phyloP scores from a whole-genome alignment of 2,113 vertebrate species.

The Crotalus tigris region DNA sequence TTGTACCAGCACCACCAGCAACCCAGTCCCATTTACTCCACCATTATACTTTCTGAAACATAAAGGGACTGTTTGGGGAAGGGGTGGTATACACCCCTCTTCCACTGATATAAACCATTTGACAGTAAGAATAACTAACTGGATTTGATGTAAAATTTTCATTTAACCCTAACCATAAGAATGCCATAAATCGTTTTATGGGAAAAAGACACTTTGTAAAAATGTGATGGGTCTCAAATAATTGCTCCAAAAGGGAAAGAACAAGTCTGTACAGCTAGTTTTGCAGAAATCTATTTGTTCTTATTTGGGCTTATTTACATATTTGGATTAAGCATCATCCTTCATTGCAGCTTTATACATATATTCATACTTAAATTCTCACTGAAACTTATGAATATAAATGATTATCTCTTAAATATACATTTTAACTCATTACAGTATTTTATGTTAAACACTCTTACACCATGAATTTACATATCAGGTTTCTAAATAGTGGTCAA shows the following conservation, averaged over 20 bases:
- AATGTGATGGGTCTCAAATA: slow-evolving; percentile 37
- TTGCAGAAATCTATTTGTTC: slow-evolving; percentile 53
- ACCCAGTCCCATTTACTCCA: neutral
- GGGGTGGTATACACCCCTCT: neutral
- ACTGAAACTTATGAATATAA: slow-evolving; percentile 57
- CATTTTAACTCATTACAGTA: slow-evolving; percentile 48
- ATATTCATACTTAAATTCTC: slow-evolving; percentile 57
- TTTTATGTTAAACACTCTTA: slow-evolving; percentile 3
- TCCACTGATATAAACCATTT: neutral
- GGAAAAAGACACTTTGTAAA: slow-evolving; percentile 35
- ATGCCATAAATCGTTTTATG: slow-evolving; percentile 37
- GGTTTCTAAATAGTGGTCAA: slow-evolving; percentile 20
- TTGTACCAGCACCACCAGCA: too few relatives aligned
- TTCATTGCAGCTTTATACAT: slow-evolving; percentile 62
- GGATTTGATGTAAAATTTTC: slow-evolving; percentile 9
- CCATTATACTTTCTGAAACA: neutral
- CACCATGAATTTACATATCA: slow-evolving; percentile 29
- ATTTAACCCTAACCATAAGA: slow-evolving; percentile 39
- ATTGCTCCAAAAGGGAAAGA: slow-evolving; percentile 45
- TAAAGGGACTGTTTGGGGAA: neutral
- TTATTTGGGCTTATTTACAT: slow-evolving; percentile 62
- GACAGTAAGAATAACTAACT: neutral
- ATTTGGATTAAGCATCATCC: slow-evolving; percentile 43
- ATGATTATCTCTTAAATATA: slow-evolving; percentile 57
- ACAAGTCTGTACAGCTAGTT: slow-evolving; percentile 57